Percentiles rank a stretch among this genome's conserved stretches.
These are phyloP conservation scores for Bombus sylvicola DNA, from an alignment of 1,140 invertebrate genomes.

Conservation along the genomic window DNA sequence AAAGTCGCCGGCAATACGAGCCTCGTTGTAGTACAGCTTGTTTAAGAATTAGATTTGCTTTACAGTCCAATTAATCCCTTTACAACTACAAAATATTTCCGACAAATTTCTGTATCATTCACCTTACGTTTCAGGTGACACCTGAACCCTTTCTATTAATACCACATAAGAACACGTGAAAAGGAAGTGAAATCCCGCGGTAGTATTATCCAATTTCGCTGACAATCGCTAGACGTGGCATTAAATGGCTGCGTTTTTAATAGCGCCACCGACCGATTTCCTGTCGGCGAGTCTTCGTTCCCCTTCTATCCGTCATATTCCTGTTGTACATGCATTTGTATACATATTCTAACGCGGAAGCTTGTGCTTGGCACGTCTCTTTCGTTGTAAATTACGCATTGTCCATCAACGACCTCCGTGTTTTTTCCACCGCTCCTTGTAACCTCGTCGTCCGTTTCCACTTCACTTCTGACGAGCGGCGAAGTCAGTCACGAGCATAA, in stretches of 20 bases:
- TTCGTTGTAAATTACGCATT: slow-evolving; percentile 22
- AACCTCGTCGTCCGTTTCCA: neutral
- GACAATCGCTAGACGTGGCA: slow-evolving; percentile 13
- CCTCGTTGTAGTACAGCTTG: neutral
- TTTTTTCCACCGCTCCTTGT: neutral
- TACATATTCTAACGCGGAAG: slow-evolving; percentile 10
- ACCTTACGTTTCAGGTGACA: neutral
- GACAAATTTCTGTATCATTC: too few species aligned
- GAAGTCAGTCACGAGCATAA: neutral
- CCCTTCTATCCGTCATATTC: neutral
- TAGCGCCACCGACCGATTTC: slow-evolving; percentile 21
- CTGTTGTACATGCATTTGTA: neutral
- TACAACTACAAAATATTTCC: neutral
- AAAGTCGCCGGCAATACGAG: neutral
- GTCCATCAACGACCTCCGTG: neutral
- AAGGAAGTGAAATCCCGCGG: slow-evolving; percentile 27
- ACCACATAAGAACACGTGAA: neutral
- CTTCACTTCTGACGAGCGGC: slow-evolving; percentile 7
- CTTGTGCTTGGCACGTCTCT: neutral
- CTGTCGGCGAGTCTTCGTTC: neutral
- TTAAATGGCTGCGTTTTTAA: slow-evolving; percentile 34
- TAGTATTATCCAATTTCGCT: slow-evolving; percentile 60
- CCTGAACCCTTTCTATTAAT: neutral
- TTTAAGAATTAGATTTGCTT: neutral
- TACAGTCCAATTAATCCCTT: neutral